phyloP scores from a whole-genome alignment of 2,797 vertebrate species.

The Chromobotia macracanthus region DNA sequence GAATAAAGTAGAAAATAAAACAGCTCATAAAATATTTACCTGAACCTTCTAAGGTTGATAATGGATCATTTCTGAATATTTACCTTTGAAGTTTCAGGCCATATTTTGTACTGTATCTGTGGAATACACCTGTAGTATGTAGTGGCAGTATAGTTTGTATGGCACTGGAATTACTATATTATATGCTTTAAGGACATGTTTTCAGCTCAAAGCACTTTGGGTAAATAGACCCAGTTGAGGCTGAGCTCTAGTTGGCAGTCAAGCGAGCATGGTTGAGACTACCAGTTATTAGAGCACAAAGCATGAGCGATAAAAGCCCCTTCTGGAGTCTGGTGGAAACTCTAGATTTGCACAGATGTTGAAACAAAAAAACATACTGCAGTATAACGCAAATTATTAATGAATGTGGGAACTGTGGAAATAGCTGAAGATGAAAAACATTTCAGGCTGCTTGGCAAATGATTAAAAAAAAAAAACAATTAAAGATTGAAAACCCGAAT shows the following conservation, averaged over 20 bases:
- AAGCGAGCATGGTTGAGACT: constrained; percentile 45
- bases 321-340: constrained; percentile 35
- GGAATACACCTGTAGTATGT: not conserved
- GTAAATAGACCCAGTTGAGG: constrained; percentile 36
- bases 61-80: too few relatives aligned
- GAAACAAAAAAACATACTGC: constrained; percentile 37
- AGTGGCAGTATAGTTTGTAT: not conserved
- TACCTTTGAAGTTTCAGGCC: too few relatives aligned
- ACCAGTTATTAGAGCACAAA: constrained; percentile 48
- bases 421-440: not conserved
- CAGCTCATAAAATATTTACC: too few relatives aligned
- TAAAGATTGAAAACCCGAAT: too few relatives aligned
- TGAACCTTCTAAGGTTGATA: too few relatives aligned
- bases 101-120: not conserved
- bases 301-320: constrained; percentile 38
- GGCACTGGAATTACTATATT: not conserved
- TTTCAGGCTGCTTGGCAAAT: not conserved
- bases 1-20: too few relatives aligned
- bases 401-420: not conserved
- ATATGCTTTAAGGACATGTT: constrained; percentile 22
- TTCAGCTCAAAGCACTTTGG: constrained; percentile 32
- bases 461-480: too few relatives aligned
- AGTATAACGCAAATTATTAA: constrained; percentile 15
- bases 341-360: constrained; percentile 34
- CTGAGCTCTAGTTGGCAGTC: constrained; percentile 46